A percentile compares a stretch with the other conserved stretches of the same genome.
These are phyloP conservation scores for Cheiracanthium punctorium DNA, from an alignment of 2,888 invertebrate genomes.

Conservation along the genomic window DNA sequence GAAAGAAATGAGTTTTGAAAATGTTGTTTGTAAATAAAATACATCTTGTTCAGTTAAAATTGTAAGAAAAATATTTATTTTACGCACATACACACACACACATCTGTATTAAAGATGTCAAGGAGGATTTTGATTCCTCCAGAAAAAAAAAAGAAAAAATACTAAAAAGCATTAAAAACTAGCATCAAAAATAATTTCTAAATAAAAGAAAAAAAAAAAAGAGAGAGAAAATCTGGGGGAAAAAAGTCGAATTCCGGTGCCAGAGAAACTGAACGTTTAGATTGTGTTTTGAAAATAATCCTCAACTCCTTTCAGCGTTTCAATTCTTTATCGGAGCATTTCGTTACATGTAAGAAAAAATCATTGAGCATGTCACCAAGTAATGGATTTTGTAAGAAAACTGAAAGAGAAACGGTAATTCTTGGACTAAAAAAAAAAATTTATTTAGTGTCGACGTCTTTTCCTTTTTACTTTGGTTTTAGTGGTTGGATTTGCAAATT, in stretches of 20 bases:
- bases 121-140: no score
- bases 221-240: neutral
- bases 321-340: neutral
- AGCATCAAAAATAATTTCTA: no score
- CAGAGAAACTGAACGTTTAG: neutral
- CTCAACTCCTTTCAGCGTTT: neutral
- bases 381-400: constrained; percentile 1
- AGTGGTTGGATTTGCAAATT: neutral
- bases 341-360: neutral
- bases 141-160: no score
- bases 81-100: no score
- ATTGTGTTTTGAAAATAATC: neutral
- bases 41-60: no score
- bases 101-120: no score
- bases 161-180: no score
- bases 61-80: no score
- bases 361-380: neutral
- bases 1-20: no score
- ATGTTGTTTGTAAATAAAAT: no score
- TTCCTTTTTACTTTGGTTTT: neutral
- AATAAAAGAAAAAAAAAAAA: neutral
- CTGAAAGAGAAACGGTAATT: neutral
- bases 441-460: neutral
- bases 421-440: neutral
- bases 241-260: neutral